Base-by-base conservation (phyloP, 1,140 invertebrate genomes). In the Leptopilina boulardi region DNA sequence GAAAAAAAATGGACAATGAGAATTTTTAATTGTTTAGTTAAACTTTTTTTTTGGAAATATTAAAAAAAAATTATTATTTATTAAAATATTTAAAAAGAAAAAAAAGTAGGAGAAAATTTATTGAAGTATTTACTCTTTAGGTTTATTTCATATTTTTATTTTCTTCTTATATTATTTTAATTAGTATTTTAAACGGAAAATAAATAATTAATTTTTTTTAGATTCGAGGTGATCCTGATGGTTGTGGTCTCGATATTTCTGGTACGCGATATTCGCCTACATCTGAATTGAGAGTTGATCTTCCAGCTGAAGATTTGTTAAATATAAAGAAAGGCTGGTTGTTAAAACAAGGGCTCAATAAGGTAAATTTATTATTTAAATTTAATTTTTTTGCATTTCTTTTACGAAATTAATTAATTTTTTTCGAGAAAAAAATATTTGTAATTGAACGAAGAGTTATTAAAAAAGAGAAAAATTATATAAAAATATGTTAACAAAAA, bases 251-350 rank as follows among this genome's bases (percentile, higher is more conserved):
- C 71, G 95, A 96, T 86, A 93, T 94, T 83, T 91, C 91, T 26
- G 91, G 91, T 74, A 91, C 92, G 23, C 92, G 93, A 80, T 93
- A 93, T 81, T 93, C 92, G 3, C 91, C 91, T 8, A 93, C 92
- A 18, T 93, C 94, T 42, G 93, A 94, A 75, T 91, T 95, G n/a
- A 87, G 94, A 79, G 93, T 95, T 19, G 94, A 95, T 86, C 87
- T 96, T 71, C 94, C 95, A 10, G 94, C 95, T 1, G 95, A 97
- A 90, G 95, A 97, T 87, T 91, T 97, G 44, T 91, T 97, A 15
- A 96, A 97, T 85, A 94, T 95, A 74, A 97, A 98, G 89, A 97
- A 98, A 89, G 97, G 97, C 10, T 99, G 97, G 97, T 92, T 98
- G 2, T 95, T 98, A 92, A 94, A 97, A 81, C 94, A 96, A 87